phyloP scores from a whole-genome alignment of 2,113 vertebrate genomes.

The Percopsis transmontana region DNA sequence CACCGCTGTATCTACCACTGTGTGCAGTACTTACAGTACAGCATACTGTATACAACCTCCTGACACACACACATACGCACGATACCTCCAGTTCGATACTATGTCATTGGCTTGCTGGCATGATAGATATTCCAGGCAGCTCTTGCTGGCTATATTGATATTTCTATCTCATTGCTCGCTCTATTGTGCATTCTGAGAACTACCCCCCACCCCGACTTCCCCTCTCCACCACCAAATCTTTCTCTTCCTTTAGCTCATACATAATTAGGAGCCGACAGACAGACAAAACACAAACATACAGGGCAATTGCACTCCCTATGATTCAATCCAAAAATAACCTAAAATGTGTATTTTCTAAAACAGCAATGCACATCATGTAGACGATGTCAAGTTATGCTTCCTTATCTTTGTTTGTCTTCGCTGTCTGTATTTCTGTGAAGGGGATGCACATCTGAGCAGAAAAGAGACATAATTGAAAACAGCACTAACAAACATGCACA shows the following conservation, averaged over 20 bases:
- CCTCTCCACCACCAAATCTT: background rate
- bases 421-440: too few species aligned
- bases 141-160: conserved; percentile 60
- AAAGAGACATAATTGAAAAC: background rate
- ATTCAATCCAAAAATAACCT: background rate
- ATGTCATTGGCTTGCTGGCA: conserved; percentile 50
- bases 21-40: too few species aligned
- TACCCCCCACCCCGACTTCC: conserved; percentile 15
- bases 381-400: too few species aligned
- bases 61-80: conserved; percentile 25
- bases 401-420: too few species aligned
- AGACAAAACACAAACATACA: background rate
- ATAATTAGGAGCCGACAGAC: too few species aligned
- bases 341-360: too few species aligned
- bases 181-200: conserved; percentile 70
- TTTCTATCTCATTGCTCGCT: conserved; percentile 65
- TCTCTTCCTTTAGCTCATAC: conserved; percentile 3
- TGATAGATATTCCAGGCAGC: conserved; percentile 67
- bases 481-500: conserved; percentile 10
- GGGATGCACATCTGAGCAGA: background rate
- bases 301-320: background rate
- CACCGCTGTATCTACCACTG: conserved; percentile 10
- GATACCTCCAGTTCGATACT: conserved; percentile 17
- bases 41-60: too few species aligned
- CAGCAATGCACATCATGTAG: too few species aligned